These are phyloP conservation scores for Bettongia penicillata DNA, from an alignment of 2,113 vertebrate genomes.

Conservation along the genomic window DNA sequence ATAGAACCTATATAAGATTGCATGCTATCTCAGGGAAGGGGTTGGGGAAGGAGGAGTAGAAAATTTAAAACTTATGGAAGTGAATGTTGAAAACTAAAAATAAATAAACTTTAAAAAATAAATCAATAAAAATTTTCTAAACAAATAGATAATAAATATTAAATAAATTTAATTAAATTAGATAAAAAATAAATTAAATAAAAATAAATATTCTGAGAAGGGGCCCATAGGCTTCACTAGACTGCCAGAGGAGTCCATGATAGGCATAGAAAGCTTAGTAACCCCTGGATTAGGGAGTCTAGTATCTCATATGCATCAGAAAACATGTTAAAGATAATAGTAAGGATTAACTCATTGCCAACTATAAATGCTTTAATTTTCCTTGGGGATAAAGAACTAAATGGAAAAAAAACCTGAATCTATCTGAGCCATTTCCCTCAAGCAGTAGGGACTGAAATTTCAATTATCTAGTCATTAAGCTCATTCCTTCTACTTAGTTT, in stretches of 20 bases:
- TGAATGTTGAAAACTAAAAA: no score
- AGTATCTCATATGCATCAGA: background rate
- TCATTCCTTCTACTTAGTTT: background rate
- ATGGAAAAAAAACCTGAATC: background rate
- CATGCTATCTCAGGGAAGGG: no score
- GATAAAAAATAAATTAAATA: no score
- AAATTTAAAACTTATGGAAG: no score
- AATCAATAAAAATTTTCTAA: no score
- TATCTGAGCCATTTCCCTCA: background rate
- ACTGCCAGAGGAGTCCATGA: background rate
- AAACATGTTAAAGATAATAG: background rate
- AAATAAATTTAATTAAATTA: no score
- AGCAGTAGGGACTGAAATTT: background rate
- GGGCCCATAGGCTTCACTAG: background rate
- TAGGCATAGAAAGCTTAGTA: background rate
- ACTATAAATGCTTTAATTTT: background rate
- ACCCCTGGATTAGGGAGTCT: background rate
- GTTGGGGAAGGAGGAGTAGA: no score
- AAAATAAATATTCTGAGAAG: background rate
- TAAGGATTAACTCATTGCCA: background rate
- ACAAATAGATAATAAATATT: no score
- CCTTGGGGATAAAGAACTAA: constrained; percentile 2
- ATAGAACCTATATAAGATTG: no score
- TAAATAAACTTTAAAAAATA: no score
- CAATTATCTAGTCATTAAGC: background rate